These are phyloP conservation scores for Henricia sp. DNA, from an alignment of 53 echinoderm and acorn worm genomes.

Conservation along the genomic window DNA sequence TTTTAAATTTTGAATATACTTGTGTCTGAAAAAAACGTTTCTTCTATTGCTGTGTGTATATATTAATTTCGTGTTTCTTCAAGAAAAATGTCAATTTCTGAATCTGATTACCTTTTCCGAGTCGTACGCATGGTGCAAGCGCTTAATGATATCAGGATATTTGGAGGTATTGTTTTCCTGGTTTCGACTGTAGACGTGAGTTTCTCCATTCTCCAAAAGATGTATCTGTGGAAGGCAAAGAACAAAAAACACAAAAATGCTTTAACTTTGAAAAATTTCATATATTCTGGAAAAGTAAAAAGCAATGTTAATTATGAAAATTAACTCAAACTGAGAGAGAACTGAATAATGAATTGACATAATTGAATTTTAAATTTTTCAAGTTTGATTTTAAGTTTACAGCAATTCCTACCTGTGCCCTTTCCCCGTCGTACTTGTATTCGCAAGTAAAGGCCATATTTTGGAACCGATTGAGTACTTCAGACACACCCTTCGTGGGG, in stretches of 20 bases:
- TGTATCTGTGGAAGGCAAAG: conserved; percentile 77
- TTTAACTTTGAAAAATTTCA: too few relatives aligned
- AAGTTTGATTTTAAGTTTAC: too few relatives aligned
- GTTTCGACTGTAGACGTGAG: conserved; percentile 95
- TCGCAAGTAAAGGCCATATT: conserved; percentile 94
- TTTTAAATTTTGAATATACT: too few relatives aligned
- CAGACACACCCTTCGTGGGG: conserved; percentile 97
- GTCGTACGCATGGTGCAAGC: conserved; percentile 29
- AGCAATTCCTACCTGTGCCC: conserved; percentile 97
- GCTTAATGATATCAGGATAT: conserved; percentile 93
- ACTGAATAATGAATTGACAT: too few relatives aligned
- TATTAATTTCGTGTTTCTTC: too few relatives aligned
- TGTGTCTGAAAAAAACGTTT: too few relatives aligned
- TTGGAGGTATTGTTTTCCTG: conserved; percentile 96
- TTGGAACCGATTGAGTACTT: conserved; percentile 90
- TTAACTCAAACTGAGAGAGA: too few relatives aligned
- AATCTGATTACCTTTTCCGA: conserved; percentile 31
- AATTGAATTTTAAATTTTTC: too few relatives aligned
- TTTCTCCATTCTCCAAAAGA: conserved; percentile 80
- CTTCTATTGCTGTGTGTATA: too few relatives aligned
- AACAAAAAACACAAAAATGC: not conserved
- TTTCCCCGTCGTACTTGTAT: conserved; percentile 97
- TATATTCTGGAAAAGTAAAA: too few relatives aligned
- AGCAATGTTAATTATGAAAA: too few relatives aligned
- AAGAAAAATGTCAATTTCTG: too few relatives aligned